Evolutionary conservation across 2,113 vertebrate species (phyloP).

Genomic region (Lycaon pictus): DNA sequence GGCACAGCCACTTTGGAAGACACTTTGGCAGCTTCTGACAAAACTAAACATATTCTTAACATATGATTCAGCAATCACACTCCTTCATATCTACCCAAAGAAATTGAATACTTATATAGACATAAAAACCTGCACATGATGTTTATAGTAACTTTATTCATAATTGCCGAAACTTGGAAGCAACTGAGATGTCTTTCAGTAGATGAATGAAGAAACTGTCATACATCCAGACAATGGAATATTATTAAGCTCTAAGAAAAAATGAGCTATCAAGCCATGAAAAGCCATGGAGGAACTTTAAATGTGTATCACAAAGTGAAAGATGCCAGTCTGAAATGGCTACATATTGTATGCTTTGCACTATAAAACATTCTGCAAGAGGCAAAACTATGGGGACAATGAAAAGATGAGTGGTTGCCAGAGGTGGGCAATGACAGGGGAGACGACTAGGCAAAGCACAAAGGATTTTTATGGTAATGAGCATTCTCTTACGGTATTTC

Average conservation of each 20-base stretch:
- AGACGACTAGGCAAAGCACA: background rate
- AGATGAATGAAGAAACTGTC: background rate
- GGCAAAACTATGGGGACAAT: background rate
- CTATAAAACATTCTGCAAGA: background rate
- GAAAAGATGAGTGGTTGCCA: background rate
- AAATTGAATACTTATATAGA: background rate
- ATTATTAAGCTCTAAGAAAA: background rate
- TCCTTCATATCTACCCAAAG: background rate
- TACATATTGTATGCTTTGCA: background rate
- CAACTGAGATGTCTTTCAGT: background rate
- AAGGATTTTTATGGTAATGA: background rate
- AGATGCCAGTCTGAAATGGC: background rate
- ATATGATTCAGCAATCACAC: background rate
- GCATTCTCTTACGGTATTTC: background rate
- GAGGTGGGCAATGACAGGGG: background rate
- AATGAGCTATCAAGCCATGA: background rate
- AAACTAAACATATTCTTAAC: background rate
- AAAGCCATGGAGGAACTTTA: background rate
- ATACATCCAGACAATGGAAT: background rate
- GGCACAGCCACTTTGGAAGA: background rate
- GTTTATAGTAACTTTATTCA: background rate
- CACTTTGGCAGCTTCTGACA: background rate
- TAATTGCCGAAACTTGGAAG: background rate
- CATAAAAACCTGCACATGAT: background rate
- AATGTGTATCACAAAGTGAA: background rate